Percentiles rank a stretch among this genome's conserved stretches.
These are phyloP conservation scores for Apodemus speciosus DNA, from an alignment of 2,113 vertebrate genomes.

Conservation along the genomic window DNA sequence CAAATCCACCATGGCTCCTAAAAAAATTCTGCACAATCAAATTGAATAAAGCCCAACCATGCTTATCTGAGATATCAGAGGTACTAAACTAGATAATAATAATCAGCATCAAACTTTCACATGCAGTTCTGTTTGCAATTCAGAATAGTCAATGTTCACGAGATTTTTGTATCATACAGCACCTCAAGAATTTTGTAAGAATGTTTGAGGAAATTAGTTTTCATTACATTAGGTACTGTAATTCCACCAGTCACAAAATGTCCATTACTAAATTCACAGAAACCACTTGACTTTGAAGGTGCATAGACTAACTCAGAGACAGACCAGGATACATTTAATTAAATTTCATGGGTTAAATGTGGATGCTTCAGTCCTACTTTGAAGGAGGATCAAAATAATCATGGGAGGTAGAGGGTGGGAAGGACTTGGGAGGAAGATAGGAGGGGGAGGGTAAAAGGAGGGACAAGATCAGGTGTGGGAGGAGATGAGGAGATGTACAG, in stretches of 20 bases:
- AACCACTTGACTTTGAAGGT: background rate
- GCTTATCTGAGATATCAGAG: background rate
- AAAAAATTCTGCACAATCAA: slow-evolving; percentile 3
- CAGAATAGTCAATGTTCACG: background rate
- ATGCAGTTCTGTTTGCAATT: background rate
- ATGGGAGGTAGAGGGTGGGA: too few species aligned
- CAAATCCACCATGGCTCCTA: background rate
- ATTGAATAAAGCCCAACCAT: background rate
- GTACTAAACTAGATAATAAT: background rate
- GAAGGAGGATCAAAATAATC: too few species aligned
- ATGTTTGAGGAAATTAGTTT: slow-evolving; percentile 53
- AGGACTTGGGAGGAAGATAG: too few species aligned
- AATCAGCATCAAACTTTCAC: background rate
- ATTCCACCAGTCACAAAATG: slow-evolving; percentile 27
- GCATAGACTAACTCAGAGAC: background rate
- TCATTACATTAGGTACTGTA: background rate
- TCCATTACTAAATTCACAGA: background rate
- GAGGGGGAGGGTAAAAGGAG: too few species aligned
- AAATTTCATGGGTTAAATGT: too few species aligned
- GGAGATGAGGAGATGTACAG: too few species aligned
- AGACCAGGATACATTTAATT: slow-evolving; percentile 31
- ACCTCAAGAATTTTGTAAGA: slow-evolving; percentile 22
- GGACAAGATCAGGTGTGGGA: too few species aligned
- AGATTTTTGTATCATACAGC: background rate
- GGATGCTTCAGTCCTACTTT: too few species aligned